Evolutionary conservation across 1,140 invertebrate genomes (phyloP), one percentile per base, ranked within the genome.

Genomic region (Paramacrobiotus metropolitanus): DNA sequence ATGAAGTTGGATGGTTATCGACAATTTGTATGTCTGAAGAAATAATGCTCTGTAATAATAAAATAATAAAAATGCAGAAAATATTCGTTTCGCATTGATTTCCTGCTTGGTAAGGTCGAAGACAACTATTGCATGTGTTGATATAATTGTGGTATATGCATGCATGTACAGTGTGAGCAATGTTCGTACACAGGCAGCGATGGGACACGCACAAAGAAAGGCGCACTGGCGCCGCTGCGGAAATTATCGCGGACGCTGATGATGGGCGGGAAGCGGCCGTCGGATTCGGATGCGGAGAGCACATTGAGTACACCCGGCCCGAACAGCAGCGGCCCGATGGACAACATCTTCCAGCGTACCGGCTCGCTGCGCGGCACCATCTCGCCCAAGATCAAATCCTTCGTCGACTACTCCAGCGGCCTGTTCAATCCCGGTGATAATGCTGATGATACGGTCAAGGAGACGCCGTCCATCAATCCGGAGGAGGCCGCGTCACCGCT

Each of bases 401-500:
- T 74, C 63, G 72, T 74, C 30, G 74, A 76, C 67, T 75, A 75
- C 66, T 73, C 73, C 62, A 72, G 72, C 63, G 74, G 73, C 60
- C 68, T 76, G 59, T 75, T 76, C 63, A 69, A 71, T 29, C 63
- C 45, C 24, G 62, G 31, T 18, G 61, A 62, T 67, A 69, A 71
- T 29, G 64, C 45, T 21, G 62, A 40, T 18, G 61, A 62, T 67
- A 65, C 68, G n/a, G 66, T 68, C 62, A 69, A 68, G 59, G 62
- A 68, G 30, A 61, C 63, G 59, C 55, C 59, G 34, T 55, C 48
- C 48, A 9, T 20, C 4, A 9, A 15, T 15, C 4, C 4, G 48
- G 15, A 15, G 24, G 48, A 55, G 24, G 24, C 15, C 15, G 15
- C 48, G 15, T 55, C 48, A 4, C 48, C 48, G 48, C 48, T 55